Conservation (phyloP, 2,113 vertebrate species). For the Corynorhinus townsendii region DNA sequence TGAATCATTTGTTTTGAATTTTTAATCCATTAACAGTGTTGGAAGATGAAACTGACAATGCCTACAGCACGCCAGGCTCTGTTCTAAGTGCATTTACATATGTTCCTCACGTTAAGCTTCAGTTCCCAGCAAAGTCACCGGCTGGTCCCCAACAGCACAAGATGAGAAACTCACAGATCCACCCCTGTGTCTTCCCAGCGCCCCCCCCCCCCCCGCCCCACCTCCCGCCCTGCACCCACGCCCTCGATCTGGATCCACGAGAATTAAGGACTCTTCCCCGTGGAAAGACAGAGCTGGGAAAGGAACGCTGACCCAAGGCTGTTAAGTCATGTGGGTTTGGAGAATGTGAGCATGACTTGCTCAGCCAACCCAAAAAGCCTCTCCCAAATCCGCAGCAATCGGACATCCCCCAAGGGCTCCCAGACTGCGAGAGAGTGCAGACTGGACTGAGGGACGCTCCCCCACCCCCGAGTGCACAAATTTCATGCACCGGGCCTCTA, state of each 20-base stretch:
- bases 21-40: neutral
- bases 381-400: no score
- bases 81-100: neutral
- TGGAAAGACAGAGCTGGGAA: neutral
- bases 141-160: neutral
- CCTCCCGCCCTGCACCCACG: neutral
- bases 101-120: neutral
- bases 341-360: neutral
- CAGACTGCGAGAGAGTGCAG: no score
- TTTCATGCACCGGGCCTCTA: no score
- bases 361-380: neutral
- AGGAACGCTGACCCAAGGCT: accelerated
- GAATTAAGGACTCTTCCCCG: neutral
- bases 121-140: neutral
- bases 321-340: neutral
- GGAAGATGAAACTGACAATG: neutral
- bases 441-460: no score
- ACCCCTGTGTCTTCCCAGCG: neutral
- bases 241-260: neutral
- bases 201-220: accelerated
- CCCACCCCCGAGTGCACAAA: no score
- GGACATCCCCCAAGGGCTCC: no score
- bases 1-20: neutral
- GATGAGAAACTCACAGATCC: neutral
- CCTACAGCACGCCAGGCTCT: neutral